These are phyloP conservation scores for Rhabditoides inermis DNA, from an alignment of 2,888 invertebrate species.

Conservation along the genomic window DNA sequence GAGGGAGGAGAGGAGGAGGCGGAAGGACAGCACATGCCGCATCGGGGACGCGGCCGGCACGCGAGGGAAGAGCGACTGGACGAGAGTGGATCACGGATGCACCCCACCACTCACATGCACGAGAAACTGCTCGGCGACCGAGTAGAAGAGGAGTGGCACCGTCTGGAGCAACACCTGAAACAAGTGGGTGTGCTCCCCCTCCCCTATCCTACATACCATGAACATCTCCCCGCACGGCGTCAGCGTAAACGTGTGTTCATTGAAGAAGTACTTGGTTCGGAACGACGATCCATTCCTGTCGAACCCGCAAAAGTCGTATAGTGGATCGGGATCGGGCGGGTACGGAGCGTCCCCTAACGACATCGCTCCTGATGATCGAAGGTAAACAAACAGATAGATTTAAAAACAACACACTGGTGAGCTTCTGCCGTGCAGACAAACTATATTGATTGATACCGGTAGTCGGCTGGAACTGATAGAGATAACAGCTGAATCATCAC, in stretches of 20 bases:
- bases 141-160: constrained; percentile 23
- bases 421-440: too few species aligned
- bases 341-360: background rate
- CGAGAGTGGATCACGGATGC: background rate
- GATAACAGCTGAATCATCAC: too few species aligned
- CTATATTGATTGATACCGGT: too few species aligned
- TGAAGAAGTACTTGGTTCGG: constrained; percentile 18
- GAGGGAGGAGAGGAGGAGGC: background rate
- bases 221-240: constrained; percentile 33
- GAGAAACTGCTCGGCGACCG: constrained; percentile 17
- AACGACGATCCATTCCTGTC: constrained; percentile 9
- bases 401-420: background rate
- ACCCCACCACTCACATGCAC: constrained; percentile 8
- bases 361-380: too few species aligned
- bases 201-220: too few species aligned
- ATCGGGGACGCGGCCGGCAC: background rate
- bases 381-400: background rate
- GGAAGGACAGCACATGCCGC: background rate
- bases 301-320: constrained; percentile 11
- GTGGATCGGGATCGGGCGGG: background rate
- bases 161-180: constrained; percentile 10
- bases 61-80: constrained; percentile 9
- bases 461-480: too few species aligned
- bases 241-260: constrained; percentile 16
- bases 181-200: too few species aligned